Evolutionary conservation across 2,113 vertebrate genomes (phyloP).

Genomic region (Falcunculus frontatus): DNA sequence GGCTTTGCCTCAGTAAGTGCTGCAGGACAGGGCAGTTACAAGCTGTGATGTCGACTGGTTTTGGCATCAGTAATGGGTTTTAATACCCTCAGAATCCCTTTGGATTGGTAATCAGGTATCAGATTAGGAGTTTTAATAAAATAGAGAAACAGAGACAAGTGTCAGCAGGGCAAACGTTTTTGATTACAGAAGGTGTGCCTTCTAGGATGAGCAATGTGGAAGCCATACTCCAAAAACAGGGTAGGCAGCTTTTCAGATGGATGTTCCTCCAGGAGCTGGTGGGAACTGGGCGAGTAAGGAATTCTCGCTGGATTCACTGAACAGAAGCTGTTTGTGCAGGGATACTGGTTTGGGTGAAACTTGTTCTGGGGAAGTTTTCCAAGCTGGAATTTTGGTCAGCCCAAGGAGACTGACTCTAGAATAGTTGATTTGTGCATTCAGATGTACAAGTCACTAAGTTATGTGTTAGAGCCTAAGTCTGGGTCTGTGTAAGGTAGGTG

Average conservation of each 20-base stretch:
- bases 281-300: neutral
- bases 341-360: constrained; percentile 7
- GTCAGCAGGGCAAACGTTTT: neutral
- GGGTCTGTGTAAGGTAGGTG: neutral
- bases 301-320: neutral
- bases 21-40: neutral
- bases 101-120: neutral
- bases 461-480: neutral
- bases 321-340: constrained; percentile 48
- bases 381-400: constrained; percentile 35
- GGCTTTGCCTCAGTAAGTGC: neutral
- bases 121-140: neutral
- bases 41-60: neutral
- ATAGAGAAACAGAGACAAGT: neutral
- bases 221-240: neutral
- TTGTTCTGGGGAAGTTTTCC: neutral
- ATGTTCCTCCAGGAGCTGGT: neutral
- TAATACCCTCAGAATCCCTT: neutral
- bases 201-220: neutral
- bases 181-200: neutral
- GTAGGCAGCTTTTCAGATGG: neutral
- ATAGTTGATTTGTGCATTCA: constrained; percentile 9
- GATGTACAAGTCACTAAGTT: neutral
- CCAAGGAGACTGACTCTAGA: neutral
- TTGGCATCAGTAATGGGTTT: neutral